Base-by-base conservation (phyloP, 2,797 vertebrate species). In the Orientallactaga sibirica region DNA sequence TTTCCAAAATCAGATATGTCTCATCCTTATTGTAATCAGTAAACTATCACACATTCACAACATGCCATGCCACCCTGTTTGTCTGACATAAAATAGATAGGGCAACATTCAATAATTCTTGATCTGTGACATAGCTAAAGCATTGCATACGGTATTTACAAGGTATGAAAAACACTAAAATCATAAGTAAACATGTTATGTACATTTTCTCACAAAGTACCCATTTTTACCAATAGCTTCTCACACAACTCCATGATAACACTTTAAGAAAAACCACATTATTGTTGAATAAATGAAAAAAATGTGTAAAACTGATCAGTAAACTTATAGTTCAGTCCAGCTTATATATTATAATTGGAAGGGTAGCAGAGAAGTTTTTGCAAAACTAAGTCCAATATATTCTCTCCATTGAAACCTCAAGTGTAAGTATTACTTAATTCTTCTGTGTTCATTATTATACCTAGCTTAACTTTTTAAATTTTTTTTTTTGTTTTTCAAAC, bases 1-100 rank as follows among this genome's bases (percentile, higher is more conserved):
- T 88, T 90, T 94, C 83, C 90, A 43, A 92, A 93, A 71, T 89
- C 76, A 81, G 76, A 37, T 79, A 74, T 2, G 2, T 75, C 3
- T 33, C 62, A 16, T 48, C 90, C 75, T 82, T 62, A 74, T 1
- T 58, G 27, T 55, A 75, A 66, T 79, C 61, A 62, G 41, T 3
- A 61, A 48, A 25, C 66, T 62, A 3, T 37, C n/a, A 76, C 16
- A 76, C n/a, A 58, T 37, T 84, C n/a, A 52, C 62, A 78, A 86
- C 6, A 68, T 48, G 48, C 48, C 10, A 48, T 9, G 43, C 25
- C 2, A 7, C 1, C 12, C 52, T 37, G 5, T 33, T 61, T 10
- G 12, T 77, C 62, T 74, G 80, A 71, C 7, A 10, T 80, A 86
- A 83, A 66, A 73, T 55, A 71, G n/a, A 58, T 11, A 73, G 18